Conservation (phyloP, 2,113 vertebrate genomes). For the Lycocorax pyrrhopterus region DNA sequence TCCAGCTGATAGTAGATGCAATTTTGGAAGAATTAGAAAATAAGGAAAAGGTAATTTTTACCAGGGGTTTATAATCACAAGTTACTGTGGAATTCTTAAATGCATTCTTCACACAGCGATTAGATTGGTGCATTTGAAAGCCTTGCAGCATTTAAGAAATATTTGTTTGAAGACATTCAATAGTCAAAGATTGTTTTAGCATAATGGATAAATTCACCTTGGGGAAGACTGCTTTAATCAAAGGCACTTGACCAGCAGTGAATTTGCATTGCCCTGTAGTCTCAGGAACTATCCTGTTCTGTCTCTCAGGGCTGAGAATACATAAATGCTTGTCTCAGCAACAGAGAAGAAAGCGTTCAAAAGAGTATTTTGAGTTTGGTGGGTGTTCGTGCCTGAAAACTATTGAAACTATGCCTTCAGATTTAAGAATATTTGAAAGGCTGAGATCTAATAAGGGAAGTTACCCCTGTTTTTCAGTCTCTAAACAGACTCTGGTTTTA, state of each 20-base stretch:
- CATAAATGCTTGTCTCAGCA: not conserved
- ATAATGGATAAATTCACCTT: not conserved
- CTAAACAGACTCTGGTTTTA: not conserved
- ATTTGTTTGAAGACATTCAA: not conserved
- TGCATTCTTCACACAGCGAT: not conserved
- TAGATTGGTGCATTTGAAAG: not conserved
- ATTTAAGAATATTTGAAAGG: not conserved
- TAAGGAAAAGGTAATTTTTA: conserved; percentile 68
- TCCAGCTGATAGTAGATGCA: conserved; percentile 79
- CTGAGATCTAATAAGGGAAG: not conserved
- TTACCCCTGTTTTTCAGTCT: not conserved
- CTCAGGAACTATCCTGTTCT: not conserved
- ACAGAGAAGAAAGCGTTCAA: not conserved
- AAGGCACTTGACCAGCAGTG: not conserved
- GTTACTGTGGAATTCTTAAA: not conserved
- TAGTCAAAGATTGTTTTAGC: not conserved
- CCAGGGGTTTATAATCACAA: not conserved
- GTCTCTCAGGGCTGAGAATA: not conserved
- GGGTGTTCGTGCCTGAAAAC: not conserved
- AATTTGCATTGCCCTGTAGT: not conserved
- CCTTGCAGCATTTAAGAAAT: not conserved
- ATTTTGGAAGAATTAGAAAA: conserved; percentile 80
- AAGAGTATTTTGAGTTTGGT: not conserved
- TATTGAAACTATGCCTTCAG: not conserved
- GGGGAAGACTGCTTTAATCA: not conserved